A percentile compares a stretch with the other conserved stretches of the same genome.
phyloP scores from a whole-genome alignment of 2,888 invertebrate species.

The Eristalis tenax region DNA sequence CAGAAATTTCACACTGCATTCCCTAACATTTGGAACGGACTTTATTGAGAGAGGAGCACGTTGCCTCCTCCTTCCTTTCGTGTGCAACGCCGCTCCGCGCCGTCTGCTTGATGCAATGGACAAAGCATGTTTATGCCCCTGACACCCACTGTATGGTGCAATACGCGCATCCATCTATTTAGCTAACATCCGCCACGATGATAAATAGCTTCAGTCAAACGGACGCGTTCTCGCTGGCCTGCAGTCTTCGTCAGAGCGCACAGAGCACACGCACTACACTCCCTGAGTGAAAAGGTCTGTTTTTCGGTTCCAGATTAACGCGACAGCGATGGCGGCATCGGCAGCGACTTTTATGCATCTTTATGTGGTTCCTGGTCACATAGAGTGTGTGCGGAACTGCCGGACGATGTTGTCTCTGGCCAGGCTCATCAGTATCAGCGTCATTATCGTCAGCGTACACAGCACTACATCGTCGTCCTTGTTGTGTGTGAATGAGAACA shows the following conservation, averaged over 20 bases:
- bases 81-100: not conserved
- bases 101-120: constrained; percentile 33
- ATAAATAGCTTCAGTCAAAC: constrained; percentile 70
- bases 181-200: constrained; percentile 69
- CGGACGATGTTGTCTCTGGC: constrained; percentile 64
- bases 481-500: constrained; percentile 18
- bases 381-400: constrained; percentile 37
- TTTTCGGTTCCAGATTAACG: constrained; percentile 46
- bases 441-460: constrained; percentile 8
- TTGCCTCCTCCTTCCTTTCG: constrained; percentile 22
- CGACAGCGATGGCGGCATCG: not conserved
- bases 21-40: constrained; percentile 12
- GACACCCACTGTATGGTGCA: constrained; percentile 54
- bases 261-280: constrained; percentile 4
- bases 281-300: constrained; percentile 30
- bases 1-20: constrained; percentile 65
- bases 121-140: constrained; percentile 14
- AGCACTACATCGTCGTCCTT: not conserved
- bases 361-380: constrained; percentile 53
- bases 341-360: constrained; percentile 45
- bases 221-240: constrained; percentile 34
- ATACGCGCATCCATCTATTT: constrained; percentile 67
- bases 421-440: constrained; percentile 52
- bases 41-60: not conserved
- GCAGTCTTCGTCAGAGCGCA: constrained; percentile 43